Base-by-base conservation (phyloP, 2,888 invertebrate species). In the Tridacna gigas region DNA sequence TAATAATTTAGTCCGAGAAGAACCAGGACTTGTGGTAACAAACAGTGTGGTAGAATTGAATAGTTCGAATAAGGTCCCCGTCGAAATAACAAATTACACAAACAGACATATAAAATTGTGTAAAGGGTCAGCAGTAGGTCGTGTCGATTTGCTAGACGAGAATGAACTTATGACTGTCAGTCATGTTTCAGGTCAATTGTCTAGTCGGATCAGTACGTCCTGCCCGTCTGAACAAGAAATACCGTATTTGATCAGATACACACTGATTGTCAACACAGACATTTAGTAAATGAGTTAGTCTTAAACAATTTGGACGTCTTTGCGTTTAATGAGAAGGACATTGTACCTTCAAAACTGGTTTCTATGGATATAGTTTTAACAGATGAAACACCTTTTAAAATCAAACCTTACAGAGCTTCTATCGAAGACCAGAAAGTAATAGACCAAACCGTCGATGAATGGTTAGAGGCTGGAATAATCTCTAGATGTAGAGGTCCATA, bases 221-320 rank as follows among this genome's bases (percentile, higher is more conserved):
- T 11, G 15, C 63, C 15, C 15, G 63, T 11, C 11, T 51, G 51
- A 51, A 13, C 51, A 63, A 63, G 63, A 63, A 11, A 18, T 63
- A n/a, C n/a, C n/a, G n/a, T n/a, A 11, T 63, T n/a, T n/a, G 22
- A n/a, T 11, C 63, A 63, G n/a, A 63, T 63, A 18, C 63, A 63
- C n/a, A 63, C 63, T 63, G 63, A 63, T 63, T 9, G 11, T 22
- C 26, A 66, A 66, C 22, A 77, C 51, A 45, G 25, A 48, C 20
- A 15, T 0, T 18, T 65, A 18, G 25, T 77, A 13, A 37, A 66
- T 26, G 47, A 47, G 3, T 48, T 77, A 48, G 76, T 77, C 7
- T 51, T 77, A 51, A 15, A 65, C 1, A 77, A 77, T 65, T 37
- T 47, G 26, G 76, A 77, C 47, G 65, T 77, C 22, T 77, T 77